Evolutionary conservation across 2,113 vertebrate species (phyloP).

Genomic region (Peromyscus leucopus): DNA sequence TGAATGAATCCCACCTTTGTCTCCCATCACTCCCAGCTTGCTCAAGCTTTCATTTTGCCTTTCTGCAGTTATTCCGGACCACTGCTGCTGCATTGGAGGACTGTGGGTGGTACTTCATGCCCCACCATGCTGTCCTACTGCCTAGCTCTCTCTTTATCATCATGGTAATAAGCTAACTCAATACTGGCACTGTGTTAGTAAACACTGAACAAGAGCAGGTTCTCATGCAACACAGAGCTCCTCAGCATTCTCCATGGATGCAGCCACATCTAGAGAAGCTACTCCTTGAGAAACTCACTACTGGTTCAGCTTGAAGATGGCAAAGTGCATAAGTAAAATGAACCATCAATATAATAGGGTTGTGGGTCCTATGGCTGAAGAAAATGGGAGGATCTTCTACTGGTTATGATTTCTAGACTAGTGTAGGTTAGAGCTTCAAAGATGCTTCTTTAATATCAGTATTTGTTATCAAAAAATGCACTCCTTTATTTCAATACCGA

Average conservation of each 20-base stretch:
- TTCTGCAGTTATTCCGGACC: not conserved
- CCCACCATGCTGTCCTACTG: not conserved
- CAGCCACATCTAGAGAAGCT: not conserved
- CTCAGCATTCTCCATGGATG: not conserved
- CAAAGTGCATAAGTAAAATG: slow-evolving; percentile 2
- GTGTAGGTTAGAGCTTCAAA: not conserved
- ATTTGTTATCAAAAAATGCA: slow-evolving; percentile 36
- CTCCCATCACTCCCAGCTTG: not conserved
- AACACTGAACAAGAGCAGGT: not conserved
- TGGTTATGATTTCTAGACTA: not conserved
- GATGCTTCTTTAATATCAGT: not conserved
- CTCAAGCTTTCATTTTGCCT: not conserved
- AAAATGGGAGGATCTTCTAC: not conserved
- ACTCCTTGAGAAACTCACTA: not conserved
- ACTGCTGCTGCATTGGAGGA: not conserved
- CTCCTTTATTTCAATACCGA: slow-evolving; percentile 7
- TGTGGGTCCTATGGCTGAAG: not conserved
- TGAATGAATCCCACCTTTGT: not conserved
- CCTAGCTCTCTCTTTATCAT: not conserved
- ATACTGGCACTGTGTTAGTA: not conserved
- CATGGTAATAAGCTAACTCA: not conserved
- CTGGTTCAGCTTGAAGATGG: not conserved
- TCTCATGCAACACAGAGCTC: not conserved
- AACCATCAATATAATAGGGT: not conserved
- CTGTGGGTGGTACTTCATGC: not conserved